A percentile compares a stretch with the other conserved stretches of the same genome.
phyloP scores from a whole-genome alignment of 1,140 invertebrate genomes.

The Lepidotrigona ventralis region DNA sequence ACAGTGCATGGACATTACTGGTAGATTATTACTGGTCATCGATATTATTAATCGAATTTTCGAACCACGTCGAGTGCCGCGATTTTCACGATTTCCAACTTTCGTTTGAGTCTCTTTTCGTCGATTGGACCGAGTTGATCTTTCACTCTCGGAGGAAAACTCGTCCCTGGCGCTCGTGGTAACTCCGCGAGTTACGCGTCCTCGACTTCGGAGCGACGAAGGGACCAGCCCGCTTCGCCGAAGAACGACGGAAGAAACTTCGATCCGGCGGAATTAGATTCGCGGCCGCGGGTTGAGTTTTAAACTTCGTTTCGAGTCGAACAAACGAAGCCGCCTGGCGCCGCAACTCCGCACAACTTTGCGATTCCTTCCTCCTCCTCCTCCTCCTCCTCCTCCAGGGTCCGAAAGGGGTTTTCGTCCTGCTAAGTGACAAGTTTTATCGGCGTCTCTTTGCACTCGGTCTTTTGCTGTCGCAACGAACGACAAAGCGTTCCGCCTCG shows the following conservation, averaged over 20 bases:
- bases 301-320: constrained; percentile 67
- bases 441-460: constrained; percentile 39
- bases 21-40: too few relatives aligned
- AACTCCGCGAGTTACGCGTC: not conserved
- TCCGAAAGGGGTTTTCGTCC: constrained; percentile 58
- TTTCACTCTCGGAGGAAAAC: not conserved
- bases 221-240: not conserved
- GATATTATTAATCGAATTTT: too few relatives aligned
- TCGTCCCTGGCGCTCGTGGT: not conserved
- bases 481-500: not conserved
- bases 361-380: constrained; percentile 41
- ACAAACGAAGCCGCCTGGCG: constrained; percentile 45
- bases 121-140: not conserved
- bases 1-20: too few relatives aligned
- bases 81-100: not conserved
- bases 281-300: constrained; percentile 55
- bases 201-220: not conserved
- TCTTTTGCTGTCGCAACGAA: not conserved
- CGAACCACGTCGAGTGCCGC: too few relatives aligned
- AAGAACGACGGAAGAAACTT: constrained; percentile 16
- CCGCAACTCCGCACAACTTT: constrained; percentile 47
- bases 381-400: not conserved
- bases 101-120: fast-evolving
- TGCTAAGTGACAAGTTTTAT: constrained; percentile 68
- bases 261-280: constrained; percentile 34